These are phyloP conservation scores for Limnephilus marmoratus DNA, from an alignment of 2,888 invertebrate genomes.

Conservation along the genomic window DNA sequence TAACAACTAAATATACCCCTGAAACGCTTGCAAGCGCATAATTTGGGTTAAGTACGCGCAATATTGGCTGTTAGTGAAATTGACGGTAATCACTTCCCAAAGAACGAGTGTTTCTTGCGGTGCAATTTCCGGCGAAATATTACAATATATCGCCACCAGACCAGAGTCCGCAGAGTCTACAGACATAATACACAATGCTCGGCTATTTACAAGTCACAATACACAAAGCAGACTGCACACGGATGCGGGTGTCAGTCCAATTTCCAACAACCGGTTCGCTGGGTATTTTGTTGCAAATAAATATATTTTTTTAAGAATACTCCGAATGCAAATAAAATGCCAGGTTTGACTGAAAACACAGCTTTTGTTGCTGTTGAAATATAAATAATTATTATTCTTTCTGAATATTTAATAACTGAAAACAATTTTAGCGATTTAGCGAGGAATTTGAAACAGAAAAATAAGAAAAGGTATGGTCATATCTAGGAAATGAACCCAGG, in stretches of 20 bases:
- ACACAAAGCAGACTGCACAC: not conserved
- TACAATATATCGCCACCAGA: not conserved
- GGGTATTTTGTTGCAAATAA: not conserved
- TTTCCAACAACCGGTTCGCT: not conserved
- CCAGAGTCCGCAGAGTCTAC: not conserved
- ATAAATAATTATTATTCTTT: too few species aligned
- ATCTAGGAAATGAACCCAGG: too few species aligned
- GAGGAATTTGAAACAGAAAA: too few species aligned
- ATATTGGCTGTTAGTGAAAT: not conserved
- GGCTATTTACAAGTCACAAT: not conserved
- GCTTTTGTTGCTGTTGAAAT: not conserved
- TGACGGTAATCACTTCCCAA: not conserved
- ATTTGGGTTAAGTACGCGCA: not conserved
- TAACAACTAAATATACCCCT: constrained; percentile 2
- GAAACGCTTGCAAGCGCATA: not conserved
- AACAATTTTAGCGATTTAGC: too few species aligned
- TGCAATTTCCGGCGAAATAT: not conserved
- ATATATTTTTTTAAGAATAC: too few species aligned
- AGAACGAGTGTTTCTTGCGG: not conserved
- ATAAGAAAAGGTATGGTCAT: too few species aligned
- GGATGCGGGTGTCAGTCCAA: not conserved
- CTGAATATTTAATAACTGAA: too few species aligned
- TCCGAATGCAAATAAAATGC: not conserved
- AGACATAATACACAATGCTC: not conserved
- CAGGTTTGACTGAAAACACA: not conserved